These are phyloP conservation scores for Epinephelus malabaricus DNA, from an alignment of 2,797 vertebrate species.

Conservation along the genomic window DNA sequence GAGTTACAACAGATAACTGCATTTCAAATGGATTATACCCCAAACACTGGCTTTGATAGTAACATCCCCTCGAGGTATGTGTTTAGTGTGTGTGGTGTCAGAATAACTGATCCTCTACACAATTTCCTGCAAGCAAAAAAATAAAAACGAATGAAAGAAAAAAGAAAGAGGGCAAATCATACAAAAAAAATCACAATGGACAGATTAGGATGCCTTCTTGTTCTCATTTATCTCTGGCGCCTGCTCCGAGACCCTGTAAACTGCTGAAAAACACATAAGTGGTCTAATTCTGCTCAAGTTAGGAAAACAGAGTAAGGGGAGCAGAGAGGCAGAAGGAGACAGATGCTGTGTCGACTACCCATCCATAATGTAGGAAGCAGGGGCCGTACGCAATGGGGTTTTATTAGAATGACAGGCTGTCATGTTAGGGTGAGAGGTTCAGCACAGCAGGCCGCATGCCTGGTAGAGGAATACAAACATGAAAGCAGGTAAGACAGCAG, in stretches of 20 bases:
- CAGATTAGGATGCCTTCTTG: conserved; percentile 56
- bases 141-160: conserved; percentile 12
- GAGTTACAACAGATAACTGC: conserved; percentile 76
- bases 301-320: conserved; percentile 34
- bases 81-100: conserved; percentile 68
- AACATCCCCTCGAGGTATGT: conserved; percentile 73
- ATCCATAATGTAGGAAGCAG: conserved; percentile 76
- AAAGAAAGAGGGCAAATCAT: conserved; percentile 42
- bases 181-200: conserved; percentile 51
- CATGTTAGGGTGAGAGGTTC: conserved; percentile 69
- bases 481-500: conserved; percentile 42
- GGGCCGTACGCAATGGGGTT: conserved; percentile 61
- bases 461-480: conserved; percentile 45
- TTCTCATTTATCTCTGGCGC: conserved; percentile 52
- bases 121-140: conserved; percentile 58
- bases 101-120: conserved; percentile 72
- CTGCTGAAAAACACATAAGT: conserved; percentile 56
- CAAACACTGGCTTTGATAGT: conserved; percentile 78
- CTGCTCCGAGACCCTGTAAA: conserved; percentile 63
- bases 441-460: conserved; percentile 34
- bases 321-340: conserved; percentile 54
- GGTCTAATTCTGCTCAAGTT: conserved; percentile 58
- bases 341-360: conserved; percentile 66
- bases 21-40: conserved; percentile 80
- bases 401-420: conserved; percentile 74